Evolutionary conservation across 2,113 vertebrate species (phyloP), one percentile per base, ranked within the genome.

Genomic region (Notothenia rossii): DNA sequence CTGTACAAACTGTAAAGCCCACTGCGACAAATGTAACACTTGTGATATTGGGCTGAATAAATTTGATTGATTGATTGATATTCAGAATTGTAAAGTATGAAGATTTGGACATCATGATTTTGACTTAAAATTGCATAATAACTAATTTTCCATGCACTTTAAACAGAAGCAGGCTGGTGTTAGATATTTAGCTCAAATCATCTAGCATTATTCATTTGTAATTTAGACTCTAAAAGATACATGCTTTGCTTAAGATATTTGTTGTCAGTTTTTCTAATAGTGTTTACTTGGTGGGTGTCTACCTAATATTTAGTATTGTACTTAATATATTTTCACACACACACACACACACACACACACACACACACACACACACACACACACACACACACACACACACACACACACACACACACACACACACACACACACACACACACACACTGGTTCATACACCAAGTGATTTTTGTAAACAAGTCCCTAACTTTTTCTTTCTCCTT

Each of bases 401-500:
- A n/a, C n/a, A n/a, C n/a, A n/a, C n/a, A n/a, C 22, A n/a, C 25
- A 53, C 48, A 67, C 15, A 45, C 51, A 53, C 20, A 68, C 48
- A 54, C n/a, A 58, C 65, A 40, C 25, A 67, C 15, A 40, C 29
- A 40, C 49, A 20, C n/a, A 54, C 29, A 40, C 29, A 81, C 58
- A 25, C 33, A 49, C 59, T 73, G 20, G 2, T 66, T 17, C 71
- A 40, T 46, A 80, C 20, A 62, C 6, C 15, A 12, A 54, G 18
- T 10, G 13, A 50, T 58, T 58, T 61, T 75, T 72, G 65, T 49
- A 48, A 69, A 74, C 55, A 73, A 56, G 46, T 33, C n/a, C 7
- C 12, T 50, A 64, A 77, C 63, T 67, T 74, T 67, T 55, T 10
- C 9, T 51, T 22, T 51, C 53, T 59, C 63, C 54, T 79, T 56